Conservation (phyloP, 2,888 invertebrate species). For the Teleogryllus oceanicus region DNA sequence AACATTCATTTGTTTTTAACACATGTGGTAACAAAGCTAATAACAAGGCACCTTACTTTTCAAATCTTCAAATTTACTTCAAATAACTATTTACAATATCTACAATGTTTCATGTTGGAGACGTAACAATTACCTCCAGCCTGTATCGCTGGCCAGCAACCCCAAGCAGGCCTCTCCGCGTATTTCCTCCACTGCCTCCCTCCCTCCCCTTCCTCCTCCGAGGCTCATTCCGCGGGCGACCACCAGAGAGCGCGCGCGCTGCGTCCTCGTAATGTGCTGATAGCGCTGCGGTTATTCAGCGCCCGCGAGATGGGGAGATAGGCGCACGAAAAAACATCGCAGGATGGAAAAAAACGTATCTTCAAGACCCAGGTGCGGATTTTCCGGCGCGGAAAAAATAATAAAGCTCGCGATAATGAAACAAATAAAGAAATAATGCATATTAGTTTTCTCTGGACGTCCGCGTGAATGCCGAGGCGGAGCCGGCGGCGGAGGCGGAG, state of each 20-base stretch:
- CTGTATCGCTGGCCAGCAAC: no score
- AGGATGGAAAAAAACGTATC: not conserved
- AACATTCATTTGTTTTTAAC: no score
- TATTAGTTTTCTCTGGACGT: not conserved
- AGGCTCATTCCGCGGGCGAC: not conserved
- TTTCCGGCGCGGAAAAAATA: not conserved
- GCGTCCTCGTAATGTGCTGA: constrained; percentile 3
- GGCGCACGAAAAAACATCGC: not conserved
- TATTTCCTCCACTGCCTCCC: no score
- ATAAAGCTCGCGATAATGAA: constrained; percentile 3
- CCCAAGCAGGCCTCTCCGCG: no score
- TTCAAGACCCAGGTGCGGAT: constrained; percentile 18
- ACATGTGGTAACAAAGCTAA: no score
- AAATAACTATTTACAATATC: no score
- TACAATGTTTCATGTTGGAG: no score
- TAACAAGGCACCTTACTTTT: no score
- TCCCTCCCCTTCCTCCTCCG: not conserved
- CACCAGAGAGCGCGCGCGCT: not conserved
- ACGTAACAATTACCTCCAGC: no score
- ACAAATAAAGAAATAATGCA: constrained; percentile 18
- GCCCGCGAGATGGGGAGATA: not conserved
- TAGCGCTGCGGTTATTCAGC: constrained; percentile 18
- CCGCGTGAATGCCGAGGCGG: not conserved
- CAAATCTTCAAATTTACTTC: no score
- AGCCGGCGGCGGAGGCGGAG: not conserved